phyloP scores from a whole-genome alignment of 2,888 invertebrate species.

The Phorcus lineatus region DNA sequence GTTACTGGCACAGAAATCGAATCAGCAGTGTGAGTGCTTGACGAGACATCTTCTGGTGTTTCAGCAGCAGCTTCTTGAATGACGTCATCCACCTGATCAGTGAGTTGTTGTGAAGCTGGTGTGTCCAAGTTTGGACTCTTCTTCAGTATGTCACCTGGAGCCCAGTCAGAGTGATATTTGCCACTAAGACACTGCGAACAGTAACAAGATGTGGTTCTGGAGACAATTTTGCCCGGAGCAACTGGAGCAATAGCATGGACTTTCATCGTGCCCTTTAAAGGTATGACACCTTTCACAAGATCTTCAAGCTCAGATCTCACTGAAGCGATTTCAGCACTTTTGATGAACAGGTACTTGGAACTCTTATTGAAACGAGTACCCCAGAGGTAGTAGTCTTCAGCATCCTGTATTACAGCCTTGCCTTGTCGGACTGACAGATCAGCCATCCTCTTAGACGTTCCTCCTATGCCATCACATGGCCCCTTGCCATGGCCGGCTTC shows the following conservation, averaged over 20 bases:
- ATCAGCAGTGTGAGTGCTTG: too few species aligned
- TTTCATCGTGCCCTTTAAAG: constrained; percentile 31
- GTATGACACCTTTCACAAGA: background rate
- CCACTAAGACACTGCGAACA: constrained; percentile 30
- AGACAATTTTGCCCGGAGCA: background rate
- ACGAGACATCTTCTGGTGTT: too few species aligned
- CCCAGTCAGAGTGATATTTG: background rate
- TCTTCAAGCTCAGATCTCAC: constrained; percentile 16
- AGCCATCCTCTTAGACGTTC: constrained; percentile 32
- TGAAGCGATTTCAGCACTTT: constrained; percentile 3
- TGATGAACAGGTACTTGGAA: constrained; percentile 15
- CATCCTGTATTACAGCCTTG: constrained; percentile 32
- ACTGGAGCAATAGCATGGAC: constrained; percentile 20
- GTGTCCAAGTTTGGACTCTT: too few species aligned
- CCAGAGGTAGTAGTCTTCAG: constrained; percentile 31
- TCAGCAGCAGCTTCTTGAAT: too few species aligned
- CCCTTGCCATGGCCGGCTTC: constrained; percentile 40
- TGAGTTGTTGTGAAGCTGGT: too few species aligned
- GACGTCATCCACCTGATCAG: too few species aligned
- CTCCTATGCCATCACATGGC: constrained; percentile 39
- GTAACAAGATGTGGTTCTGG: constrained; percentile 33
- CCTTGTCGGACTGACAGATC: constrained; percentile 29
- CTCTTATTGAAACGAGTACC: background rate
- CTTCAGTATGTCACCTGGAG: too few species aligned
- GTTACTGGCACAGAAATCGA: too few species aligned